Base-by-base conservation (phyloP, 2,113 vertebrate species). In the Colius striatus region DNA sequence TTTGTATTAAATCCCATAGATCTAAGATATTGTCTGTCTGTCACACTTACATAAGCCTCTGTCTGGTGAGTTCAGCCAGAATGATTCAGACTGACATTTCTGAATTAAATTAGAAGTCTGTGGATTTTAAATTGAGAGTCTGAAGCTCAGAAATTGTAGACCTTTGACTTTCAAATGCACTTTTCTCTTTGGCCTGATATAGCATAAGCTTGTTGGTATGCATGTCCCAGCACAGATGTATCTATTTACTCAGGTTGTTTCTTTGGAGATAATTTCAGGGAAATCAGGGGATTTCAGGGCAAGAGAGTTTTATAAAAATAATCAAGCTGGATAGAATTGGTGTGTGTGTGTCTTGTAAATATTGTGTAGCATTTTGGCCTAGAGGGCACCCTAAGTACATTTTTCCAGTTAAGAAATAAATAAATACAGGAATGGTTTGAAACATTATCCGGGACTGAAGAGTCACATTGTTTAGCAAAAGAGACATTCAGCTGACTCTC, bases 331-430 rank as follows among this genome's bases (percentile, higher is more conserved):
- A 51, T 84, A 90, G 41, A 90, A 77, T 9, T 65, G 16, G 16
- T 82, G 18, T 83, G 17, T 70, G 7, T 36, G 3, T 1, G 1
- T 81, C 29, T 25, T 77, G 36, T 65, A 89, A 90, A 90, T 63
- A 62, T 34, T 66, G 32, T 68, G 54, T 71, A 81, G 54, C 47
- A n/a, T 93, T 93, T 93, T 96, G 90, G 83, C 76, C 92, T 97
- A 96, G 95, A 79, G 94, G 94, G 93, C 96, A 97, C 90, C 86
- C 95, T 95, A 96, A 74, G 83, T 96, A 93, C 85, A 82, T 84
- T 91, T 93, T 95, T 96, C 34, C n/a, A 66, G 61, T 50, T 68
- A 65, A 87, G 23, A 86, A 81, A 62, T 50, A 62, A 81, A 72
- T 41, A 92, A 89, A 70, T 80, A 60, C 10, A 85, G 32, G 25